Evolutionary conservation across 1,140 invertebrate genomes (phyloP), one percentile per base, ranked within the genome.

Genomic region (Ylistrum balloti): DNA sequence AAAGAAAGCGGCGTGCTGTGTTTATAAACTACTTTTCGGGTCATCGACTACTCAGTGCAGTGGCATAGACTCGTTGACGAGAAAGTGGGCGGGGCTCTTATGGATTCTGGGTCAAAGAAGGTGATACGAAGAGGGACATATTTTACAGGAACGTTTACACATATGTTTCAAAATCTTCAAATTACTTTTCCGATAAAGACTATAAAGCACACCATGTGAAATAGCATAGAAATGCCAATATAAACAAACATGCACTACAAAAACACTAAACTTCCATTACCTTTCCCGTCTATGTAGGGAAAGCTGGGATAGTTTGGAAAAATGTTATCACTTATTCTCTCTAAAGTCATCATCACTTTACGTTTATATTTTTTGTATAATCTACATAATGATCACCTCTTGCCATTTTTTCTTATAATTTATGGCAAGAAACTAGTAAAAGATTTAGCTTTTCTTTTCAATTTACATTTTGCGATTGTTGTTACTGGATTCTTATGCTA

Each of bases 11-110:
- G 56, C 56, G 56, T 74, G 56, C 56, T 74, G 56, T 74, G 56
- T 74, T 74, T 74, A 74, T 74, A 74, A 74, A 74, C 56, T 74
- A 74, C 56, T 74, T 74, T 74, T 74, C 56, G 56, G 56, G 56
- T 74, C 56, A 74, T 74, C 56, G 56, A 74, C 56, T 74, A 74
- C 56, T 74, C 56, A 74, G 56, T 74, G 56, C 56, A 74, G 56
- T 74, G 56, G 56, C 56, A 74, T n/a, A 74, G 56, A 74, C 56
- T 28, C 56, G 56, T 9, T 74, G 56, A 74, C 56, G 56, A 74
- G 56, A 74, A 74, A 74, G 56, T 74, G 56, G 56, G 56, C 56
- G 56, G 56, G 56, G 56, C 56, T 22, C 56, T 74, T 74, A 74
- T 74, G 56, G n/a, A 28, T 74, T 74, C 56, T 74, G 56, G 56